These are phyloP conservation scores for Peromyscus leucopus DNA, from an alignment of 2,113 vertebrate genomes.

Conservation along the genomic window DNA sequence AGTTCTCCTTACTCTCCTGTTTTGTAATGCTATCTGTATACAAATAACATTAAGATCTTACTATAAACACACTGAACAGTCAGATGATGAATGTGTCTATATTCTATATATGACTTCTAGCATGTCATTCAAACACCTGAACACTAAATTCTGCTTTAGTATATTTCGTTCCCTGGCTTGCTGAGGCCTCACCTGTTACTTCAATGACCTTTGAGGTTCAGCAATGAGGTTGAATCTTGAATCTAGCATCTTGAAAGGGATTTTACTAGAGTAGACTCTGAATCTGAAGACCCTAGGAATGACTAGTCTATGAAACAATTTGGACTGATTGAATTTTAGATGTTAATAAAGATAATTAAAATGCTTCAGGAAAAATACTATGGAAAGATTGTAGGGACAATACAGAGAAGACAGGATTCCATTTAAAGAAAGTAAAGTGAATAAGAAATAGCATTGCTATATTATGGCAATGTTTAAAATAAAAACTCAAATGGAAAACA, in stretches of 20 bases:
- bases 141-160: not conserved
- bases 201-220: not conserved
- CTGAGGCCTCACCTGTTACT: not conserved
- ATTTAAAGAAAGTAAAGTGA: not conserved
- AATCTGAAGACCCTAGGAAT: not conserved
- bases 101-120: not conserved
- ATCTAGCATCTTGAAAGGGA: not conserved
- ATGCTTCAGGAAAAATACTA: not conserved
- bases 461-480: not conserved
- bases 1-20: not conserved
- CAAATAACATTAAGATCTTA: not conserved
- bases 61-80: not conserved
- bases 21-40: not conserved
- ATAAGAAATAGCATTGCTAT: not conserved
- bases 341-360: not conserved
- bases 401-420: not conserved
- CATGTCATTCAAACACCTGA: not conserved
- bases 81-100: not conserved
- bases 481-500: not conserved
- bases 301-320: not conserved
- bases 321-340: not conserved
- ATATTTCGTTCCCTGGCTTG: not conserved
- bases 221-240: not conserved
- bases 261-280: not conserved
- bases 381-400: not conserved